Evolutionary conservation across 2,888 invertebrate genomes (phyloP).

Genomic region (Elegia similella): DNA sequence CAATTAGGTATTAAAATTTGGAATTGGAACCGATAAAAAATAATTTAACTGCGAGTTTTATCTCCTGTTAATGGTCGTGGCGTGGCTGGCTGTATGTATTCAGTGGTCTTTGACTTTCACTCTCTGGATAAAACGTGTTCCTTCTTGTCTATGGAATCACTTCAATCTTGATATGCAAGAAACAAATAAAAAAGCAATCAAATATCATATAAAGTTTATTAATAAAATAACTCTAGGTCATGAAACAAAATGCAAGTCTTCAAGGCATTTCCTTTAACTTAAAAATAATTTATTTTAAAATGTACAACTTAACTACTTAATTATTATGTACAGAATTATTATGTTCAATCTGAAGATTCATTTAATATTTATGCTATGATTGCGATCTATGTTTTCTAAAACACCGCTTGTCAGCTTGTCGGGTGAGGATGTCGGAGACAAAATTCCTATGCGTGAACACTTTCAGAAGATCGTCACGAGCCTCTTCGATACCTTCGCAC

Average conservation of each 20-base stretch:
- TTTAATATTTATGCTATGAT: conserved; percentile 52
- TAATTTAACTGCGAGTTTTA: no score
- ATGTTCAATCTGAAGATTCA: conserved; percentile 17
- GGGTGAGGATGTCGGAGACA: conserved; percentile 93
- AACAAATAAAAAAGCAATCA: conserved; percentile 1
- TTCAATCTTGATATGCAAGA: background rate
- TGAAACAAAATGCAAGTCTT: conserved; percentile 58
- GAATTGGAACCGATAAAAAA: no score
- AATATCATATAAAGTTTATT: conserved; percentile 43
- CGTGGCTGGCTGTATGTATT: no score
- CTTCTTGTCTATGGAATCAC: no score
- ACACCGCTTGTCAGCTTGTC: conserved; percentile 95
- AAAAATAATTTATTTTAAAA: conserved; percentile 42
- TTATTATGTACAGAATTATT: conserved; percentile 40
- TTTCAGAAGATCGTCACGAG: conserved; percentile 92
- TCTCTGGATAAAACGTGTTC: no score
- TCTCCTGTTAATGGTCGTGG: no score
- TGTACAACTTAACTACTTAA: conserved; percentile 40
- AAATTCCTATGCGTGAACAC: conserved; percentile 95
- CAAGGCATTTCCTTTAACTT: conserved; percentile 53
- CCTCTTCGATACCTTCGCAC: conserved; percentile 94
- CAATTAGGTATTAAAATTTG: no score
- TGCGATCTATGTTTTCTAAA: conserved; percentile 94
- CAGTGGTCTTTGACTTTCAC: no score
- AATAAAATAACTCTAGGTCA: conserved; percentile 55